A percentile compares a stretch with the other conserved stretches of the same genome.
phyloP scores from a whole-genome alignment of 2,888 invertebrate genomes.

The Eupelmus urozonus region DNA sequence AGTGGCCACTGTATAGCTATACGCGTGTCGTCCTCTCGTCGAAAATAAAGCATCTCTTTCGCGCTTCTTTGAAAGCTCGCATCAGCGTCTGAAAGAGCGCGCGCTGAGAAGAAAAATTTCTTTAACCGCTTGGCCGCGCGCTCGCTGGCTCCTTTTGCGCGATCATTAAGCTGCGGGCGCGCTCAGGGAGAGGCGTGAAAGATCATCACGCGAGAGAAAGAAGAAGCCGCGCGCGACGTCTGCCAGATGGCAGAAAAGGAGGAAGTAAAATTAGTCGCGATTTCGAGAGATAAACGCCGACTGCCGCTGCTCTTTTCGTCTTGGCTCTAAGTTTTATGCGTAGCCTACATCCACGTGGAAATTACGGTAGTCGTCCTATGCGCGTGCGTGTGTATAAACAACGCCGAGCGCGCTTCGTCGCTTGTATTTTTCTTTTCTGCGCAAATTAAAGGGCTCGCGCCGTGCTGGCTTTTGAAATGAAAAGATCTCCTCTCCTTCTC shows the following conservation, averaged over 20 bases:
- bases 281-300: slow-evolving; percentile 35
- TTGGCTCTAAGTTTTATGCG: too few relatives aligned
- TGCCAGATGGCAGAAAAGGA: slow-evolving; percentile 41
- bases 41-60: slow-evolving; percentile 15
- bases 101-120: slow-evolving; percentile 27
- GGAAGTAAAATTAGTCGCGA: slow-evolving; percentile 43
- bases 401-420: neutral
- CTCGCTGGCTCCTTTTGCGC: slow-evolving; percentile 26
- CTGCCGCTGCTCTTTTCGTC: neutral
- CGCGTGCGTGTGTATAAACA: too few relatives aligned
- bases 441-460: too few relatives aligned
- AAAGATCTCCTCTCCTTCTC: neutral
- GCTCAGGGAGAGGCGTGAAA: slow-evolving; percentile 19
- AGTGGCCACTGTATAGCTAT: neutral
- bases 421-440: neutral
- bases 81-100: neutral
- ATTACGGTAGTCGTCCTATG: too few relatives aligned
- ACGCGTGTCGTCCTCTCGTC: neutral
- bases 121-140: too few relatives aligned
- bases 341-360: too few relatives aligned
- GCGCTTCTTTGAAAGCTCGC: neutral
- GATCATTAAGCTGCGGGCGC: slow-evolving; percentile 3
- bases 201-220: slow-evolving; percentile 13
- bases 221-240: neutral
- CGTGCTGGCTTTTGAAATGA: slow-evolving; percentile 11